Evolutionary conservation across 2,797 vertebrate genomes (phyloP).

Genomic region (Acomys russatus): DNA sequence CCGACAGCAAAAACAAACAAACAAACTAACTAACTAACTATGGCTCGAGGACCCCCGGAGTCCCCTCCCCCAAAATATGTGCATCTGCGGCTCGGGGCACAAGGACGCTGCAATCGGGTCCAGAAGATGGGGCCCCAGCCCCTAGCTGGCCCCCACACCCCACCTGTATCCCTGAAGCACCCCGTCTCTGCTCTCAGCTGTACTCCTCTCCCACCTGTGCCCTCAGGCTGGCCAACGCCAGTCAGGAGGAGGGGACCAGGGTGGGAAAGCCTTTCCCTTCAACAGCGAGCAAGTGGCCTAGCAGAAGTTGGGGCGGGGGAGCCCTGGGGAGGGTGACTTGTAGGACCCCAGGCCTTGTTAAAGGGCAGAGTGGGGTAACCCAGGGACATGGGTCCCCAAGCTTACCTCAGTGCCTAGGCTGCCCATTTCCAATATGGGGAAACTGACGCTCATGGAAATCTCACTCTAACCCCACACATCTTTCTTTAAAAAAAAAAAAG

Average conservation of each 20-base stretch:
- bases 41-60: neutral
- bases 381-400: neutral
- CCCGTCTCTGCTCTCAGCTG: neutral
- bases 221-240: slow-evolving; percentile 68
- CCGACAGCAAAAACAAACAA: slow-evolving; percentile 76
- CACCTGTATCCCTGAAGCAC: neutral
- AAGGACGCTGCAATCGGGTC: no score
- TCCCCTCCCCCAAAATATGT: neutral
- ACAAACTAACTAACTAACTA: neutral
- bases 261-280: neutral
- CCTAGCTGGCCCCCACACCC: neutral
- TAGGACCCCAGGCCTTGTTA: neutral
- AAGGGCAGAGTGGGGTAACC: neutral
- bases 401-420: neutral
- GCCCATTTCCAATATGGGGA: neutral
- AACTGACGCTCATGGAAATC: neutral
- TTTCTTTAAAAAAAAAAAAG: neutral
- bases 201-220: neutral
- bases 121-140: neutral
- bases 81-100: neutral
- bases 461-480: neutral
- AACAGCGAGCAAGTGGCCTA: no score
- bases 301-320: neutral
- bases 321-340: neutral
- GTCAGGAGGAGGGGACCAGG: slow-evolving; percentile 26